A percentile compares a stretch with the other conserved stretches of the same genome.
phyloP scores from a whole-genome alignment of 1,140 invertebrate genomes.

The Augochlora pura region DNA sequence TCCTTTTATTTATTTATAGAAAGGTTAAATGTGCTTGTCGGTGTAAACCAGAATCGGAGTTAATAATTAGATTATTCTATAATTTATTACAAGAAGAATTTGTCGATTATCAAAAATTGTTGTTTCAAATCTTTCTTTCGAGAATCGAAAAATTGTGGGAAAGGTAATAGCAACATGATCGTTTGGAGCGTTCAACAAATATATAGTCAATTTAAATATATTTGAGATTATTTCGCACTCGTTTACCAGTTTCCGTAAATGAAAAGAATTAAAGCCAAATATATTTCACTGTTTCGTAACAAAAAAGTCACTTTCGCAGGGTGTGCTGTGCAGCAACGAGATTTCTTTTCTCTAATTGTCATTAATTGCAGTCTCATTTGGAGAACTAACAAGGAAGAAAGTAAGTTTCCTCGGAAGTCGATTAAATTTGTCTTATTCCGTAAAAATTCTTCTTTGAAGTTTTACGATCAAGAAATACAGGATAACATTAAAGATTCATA shows the following conservation, averaged over 20 bases:
- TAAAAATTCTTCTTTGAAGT: background rate
- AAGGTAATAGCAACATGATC: too few relatives aligned
- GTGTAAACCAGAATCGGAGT: too few relatives aligned
- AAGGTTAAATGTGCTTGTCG: too few relatives aligned
- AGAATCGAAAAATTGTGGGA: too few relatives aligned
- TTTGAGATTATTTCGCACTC: background rate
- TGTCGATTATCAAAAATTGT: too few relatives aligned
- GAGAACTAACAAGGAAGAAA: slow-evolving; percentile 25
- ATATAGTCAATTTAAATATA: background rate
- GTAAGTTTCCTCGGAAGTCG: background rate
- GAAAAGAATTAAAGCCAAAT: background rate
- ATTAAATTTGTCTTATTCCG: slow-evolving; percentile 6
- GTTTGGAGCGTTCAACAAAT: background rate
- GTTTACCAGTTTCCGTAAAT: background rate
- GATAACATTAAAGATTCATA: too few relatives aligned
- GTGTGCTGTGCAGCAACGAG: background rate
- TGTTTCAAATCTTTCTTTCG: too few relatives aligned
- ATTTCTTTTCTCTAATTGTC: slow-evolving; percentile 40
- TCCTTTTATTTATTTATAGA: too few relatives aligned
- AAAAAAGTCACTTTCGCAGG: slow-evolving; percentile 37
- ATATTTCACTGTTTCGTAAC: slow-evolving; percentile 22
- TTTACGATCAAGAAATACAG: too few relatives aligned
- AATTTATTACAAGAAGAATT: too few relatives aligned
- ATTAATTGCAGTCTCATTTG: slow-evolving; percentile 25
- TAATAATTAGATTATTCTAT: too few relatives aligned